A percentile compares a stretch with the other conserved stretches of the same genome.
Conservation (phyloP, 2,888 invertebrate species). For the Camponotus fellah region DNA sequence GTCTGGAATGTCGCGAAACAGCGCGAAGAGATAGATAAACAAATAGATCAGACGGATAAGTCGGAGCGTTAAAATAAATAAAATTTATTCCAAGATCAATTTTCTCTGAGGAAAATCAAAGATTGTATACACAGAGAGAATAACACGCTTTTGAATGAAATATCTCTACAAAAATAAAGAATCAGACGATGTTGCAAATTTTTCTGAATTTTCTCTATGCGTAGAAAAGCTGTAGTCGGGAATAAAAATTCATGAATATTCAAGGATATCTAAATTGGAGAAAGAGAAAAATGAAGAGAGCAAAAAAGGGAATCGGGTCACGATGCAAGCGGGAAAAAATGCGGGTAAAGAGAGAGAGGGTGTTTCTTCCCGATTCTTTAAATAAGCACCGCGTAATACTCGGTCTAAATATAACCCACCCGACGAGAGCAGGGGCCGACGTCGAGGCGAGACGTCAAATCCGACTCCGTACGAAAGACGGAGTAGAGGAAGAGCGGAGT, state of each 20-base stretch:
- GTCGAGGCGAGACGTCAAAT: slow-evolving; percentile 46
- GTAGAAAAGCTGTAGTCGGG: not conserved
- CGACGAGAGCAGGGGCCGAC: slow-evolving; percentile 69
- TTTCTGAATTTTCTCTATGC: not conserved
- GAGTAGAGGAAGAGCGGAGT: slow-evolving; percentile 54
- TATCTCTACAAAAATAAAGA: not conserved
- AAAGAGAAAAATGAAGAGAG: slow-evolving; percentile 24
- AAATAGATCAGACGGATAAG: not conserved
- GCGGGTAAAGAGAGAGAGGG: slow-evolving; percentile 32
- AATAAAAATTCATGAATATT: not conserved
- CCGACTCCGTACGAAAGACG: slow-evolving; percentile 7
- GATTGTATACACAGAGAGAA: too few species aligned
- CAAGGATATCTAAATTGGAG: slow-evolving; percentile 26
- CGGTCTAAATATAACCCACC: slow-evolving; percentile 82
- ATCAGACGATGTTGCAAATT: not conserved
- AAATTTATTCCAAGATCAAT: not conserved
- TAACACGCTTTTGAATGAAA: not conserved
- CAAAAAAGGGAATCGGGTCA: slow-evolving; percentile 37
- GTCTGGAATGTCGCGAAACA: slow-evolving; percentile 6
- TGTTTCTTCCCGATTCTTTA: slow-evolving; percentile 82
- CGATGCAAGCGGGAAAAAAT: slow-evolving; percentile 33
- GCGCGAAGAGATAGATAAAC: not conserved
- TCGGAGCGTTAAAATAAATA: slow-evolving; percentile 2
- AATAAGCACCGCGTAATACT: slow-evolving; percentile 84
- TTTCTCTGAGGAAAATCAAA: not conserved